Evolutionary conservation across 2,888 invertebrate genomes (phyloP), one percentile per base, ranked within the genome.

Genomic region (Latheticus oryzae): DNA sequence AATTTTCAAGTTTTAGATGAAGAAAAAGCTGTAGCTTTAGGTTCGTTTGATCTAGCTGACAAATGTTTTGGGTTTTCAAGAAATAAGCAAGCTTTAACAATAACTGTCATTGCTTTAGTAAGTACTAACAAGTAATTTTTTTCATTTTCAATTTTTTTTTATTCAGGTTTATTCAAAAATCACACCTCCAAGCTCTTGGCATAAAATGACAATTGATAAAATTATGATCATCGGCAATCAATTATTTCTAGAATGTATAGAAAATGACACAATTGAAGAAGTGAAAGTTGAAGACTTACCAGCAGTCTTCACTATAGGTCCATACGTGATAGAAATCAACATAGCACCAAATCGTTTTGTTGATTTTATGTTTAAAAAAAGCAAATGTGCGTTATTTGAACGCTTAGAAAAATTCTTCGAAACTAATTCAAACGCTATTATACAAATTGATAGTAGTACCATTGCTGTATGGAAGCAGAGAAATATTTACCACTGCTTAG

Each of bases 401-500:
- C 79, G 80, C 2, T 68, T 85, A 28, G 79, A 80, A 55, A 80
- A 81, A 17, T 85, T 85, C 66, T 85, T 85, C 63, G 79, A 77
- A 54, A 81, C 78, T 3, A 82, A 83, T 63, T 71, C 71, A 7
- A 76, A 76, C 60, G 74, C 71, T 5, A 79, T 85, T 48, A 66
- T 87, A 4, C 85, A 87, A 65, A 84, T 88, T 48, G 86, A 84
- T 61, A 83, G 82, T 55, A 82, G 80, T 21, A 72, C 80, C n/a
- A 58, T 87, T 16, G 86, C 82, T 0, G 68, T 87, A 5, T 88
- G 87, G 87, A 80, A 82, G 11, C 86, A 87, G 68, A 80, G 82
- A 19, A 83, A 85, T 26, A 84, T 85, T 80, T 86, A 76, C 68
- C 88, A 85, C 68, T 77, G 84, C 13, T 87, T 87, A 60, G 88